Percentiles rank a stretch among this genome's conserved stretches.
Evolutionary conservation across 2,888 invertebrate genomes (phyloP).

Genomic region (Muschampia plurimacula): DNA sequence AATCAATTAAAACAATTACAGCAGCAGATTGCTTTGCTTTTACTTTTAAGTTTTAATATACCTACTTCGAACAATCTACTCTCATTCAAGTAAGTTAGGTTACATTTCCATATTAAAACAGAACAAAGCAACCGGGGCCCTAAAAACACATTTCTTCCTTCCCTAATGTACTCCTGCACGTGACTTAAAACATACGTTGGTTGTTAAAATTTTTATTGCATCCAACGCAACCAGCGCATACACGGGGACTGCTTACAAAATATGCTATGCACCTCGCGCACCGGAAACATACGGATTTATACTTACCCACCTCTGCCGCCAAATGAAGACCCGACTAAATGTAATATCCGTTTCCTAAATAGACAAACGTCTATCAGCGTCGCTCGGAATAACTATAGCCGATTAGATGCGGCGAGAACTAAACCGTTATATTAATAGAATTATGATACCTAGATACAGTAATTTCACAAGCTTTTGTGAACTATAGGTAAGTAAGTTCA

Average conservation of each 20-base stretch:
- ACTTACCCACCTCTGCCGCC: slow-evolving; percentile 82
- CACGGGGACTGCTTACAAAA: slow-evolving; percentile 76
- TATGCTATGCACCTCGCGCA: slow-evolving; percentile 80
- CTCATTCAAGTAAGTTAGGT: slow-evolving; percentile 23
- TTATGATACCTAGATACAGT: neutral
- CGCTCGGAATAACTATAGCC: slow-evolving; percentile 82
- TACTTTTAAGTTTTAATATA: slow-evolving; percentile 48
- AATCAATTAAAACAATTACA: slow-evolving; percentile 65
- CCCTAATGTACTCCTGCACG: slow-evolving; percentile 51
- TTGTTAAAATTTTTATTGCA: slow-evolving; percentile 76
- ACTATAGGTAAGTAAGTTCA: neutral
- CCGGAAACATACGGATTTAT: slow-evolving; percentile 82
- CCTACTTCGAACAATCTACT: neutral
- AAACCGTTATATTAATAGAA: slow-evolving; percentile 42
- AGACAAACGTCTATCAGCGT: slow-evolving; percentile 83
- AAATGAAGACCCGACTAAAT: slow-evolving; percentile 83
- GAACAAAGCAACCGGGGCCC: slow-evolving; percentile 50
- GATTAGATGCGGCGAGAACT: slow-evolving; percentile 72
- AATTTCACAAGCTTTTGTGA: neutral
- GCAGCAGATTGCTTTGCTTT: slow-evolving; percentile 60
- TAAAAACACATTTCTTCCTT: slow-evolving; percentile 70
- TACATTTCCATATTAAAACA: slow-evolving; percentile 29
- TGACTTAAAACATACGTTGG: slow-evolving; percentile 73
- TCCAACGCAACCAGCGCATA: slow-evolving; percentile 63
- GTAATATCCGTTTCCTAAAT: slow-evolving; percentile 86